Base-by-base conservation (phyloP, 1,140 invertebrate species). In the Drosophila malerkotliana region DNA sequence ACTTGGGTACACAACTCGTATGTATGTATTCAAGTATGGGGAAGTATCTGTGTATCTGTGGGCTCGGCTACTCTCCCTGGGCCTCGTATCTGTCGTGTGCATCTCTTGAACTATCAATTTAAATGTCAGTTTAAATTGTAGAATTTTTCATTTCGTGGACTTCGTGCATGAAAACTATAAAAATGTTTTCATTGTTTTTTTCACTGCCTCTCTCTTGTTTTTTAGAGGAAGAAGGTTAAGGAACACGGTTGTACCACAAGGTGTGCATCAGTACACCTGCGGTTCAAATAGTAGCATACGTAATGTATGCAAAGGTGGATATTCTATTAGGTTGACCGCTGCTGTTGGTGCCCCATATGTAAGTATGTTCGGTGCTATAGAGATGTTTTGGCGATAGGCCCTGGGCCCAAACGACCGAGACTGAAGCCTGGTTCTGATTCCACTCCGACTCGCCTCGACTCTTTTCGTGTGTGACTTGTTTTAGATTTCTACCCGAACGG, bases 61-160 rank as follows among this genome's bases (percentile, higher is more conserved):
- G 51, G 59, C 34, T 60, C 57, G 49, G 61, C 59, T 62, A 44
- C 72, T 48, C 53, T 73, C 78, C 69, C 44, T 53, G 44, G 21
- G 62, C 66, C 26, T 63, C 76, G 71, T 83, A 87, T 88, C 83
- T 89, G 83, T 88, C 84, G 83, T 90, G 82, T 87, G 87, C 82
- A 90, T 90, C 87, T 90, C 87, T 90, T 90, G 87, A 90, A 90
- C 87, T 87, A 90, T 90, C 87, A 90, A 90, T 90, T 90, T 90
- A 90, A 90, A 90, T 90, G 87, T 90, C 87, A 90, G 87, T 90
- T 90, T 90, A 90, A 90, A 90, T 90, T 90, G 87, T 90, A 87
- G 82, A 87, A 87, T 90, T 90, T 90, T 90, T 88, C 85, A 90
- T 84, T 90, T 90, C 72, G 84, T 88, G 83, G 83, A 83, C 83